Evolutionary conservation across 2,797 vertebrate genomes (phyloP).

Genomic region (Poeciliopsis turneri): DNA sequence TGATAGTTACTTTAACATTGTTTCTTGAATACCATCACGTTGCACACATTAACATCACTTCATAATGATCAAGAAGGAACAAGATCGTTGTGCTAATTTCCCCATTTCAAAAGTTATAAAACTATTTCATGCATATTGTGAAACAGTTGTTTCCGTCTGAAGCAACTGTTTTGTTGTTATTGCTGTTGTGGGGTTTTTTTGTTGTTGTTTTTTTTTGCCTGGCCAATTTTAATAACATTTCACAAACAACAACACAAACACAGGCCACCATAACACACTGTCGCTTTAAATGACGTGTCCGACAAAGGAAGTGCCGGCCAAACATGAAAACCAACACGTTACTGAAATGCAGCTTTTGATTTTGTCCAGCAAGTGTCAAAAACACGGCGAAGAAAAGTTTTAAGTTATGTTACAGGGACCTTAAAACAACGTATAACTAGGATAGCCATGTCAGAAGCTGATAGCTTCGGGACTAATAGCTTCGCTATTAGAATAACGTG

Average conservation of each 20-base stretch:
- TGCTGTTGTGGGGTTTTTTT: too few relatives aligned
- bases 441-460: too few relatives aligned
- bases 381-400: neutral
- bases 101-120: too few relatives aligned
- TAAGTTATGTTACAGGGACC: neutral
- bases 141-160: neutral
- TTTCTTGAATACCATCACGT: too few relatives aligned
- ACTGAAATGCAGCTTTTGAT: neutral
- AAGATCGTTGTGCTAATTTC: too few relatives aligned
- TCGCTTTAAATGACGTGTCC: too few relatives aligned
- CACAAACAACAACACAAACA: neutral
- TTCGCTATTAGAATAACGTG: neutral
- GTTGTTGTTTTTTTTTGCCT: neutral
- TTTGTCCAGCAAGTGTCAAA: neutral
- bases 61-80: too few relatives aligned
- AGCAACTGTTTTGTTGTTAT: neutral
- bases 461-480: neutral
- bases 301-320: neutral
- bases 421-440: neutral
- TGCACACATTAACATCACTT: too few relatives aligned
- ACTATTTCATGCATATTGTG: neutral
- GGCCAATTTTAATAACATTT: neutral
- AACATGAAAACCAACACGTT: neutral
- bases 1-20: neutral
- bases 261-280: neutral